These are phyloP conservation scores for Dermatemys mawii DNA, from an alignment of 2,113 vertebrate genomes.

Conservation along the genomic window DNA sequence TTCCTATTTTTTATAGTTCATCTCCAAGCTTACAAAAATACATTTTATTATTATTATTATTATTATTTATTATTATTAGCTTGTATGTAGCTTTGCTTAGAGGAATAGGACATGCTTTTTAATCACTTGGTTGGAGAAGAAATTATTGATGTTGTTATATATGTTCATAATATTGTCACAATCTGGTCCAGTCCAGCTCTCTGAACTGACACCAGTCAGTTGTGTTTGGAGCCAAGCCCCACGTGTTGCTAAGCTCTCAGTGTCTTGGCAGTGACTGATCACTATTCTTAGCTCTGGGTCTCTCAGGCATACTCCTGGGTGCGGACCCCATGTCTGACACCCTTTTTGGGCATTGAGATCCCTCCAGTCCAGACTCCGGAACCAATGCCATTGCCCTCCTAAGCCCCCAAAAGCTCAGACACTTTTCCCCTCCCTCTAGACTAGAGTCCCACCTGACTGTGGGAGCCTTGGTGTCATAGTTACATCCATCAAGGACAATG, in stretches of 20 bases:
- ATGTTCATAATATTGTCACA: no score
- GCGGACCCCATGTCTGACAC: not conserved
- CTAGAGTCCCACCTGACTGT: accelerated
- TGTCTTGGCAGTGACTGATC: not conserved
- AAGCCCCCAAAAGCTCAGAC: accelerated
- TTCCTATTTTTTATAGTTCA: no score
- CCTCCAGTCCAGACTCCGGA: not conserved
- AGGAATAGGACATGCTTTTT: not conserved
- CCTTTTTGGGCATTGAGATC: not conserved
- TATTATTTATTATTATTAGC: no score
- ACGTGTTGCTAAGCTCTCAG: not conserved
- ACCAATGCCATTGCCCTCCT: not conserved
- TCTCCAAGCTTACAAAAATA: no score
- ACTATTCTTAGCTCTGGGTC: no score
- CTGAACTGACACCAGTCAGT: no score
- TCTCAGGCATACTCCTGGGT: not conserved
- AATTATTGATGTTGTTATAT: no score
- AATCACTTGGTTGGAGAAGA: not conserved
- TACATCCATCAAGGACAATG: not conserved
- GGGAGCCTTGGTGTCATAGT: not conserved
- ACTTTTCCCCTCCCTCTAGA: accelerated
- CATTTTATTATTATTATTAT: no score
- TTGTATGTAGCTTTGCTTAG: not conserved
- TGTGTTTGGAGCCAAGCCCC: no score
- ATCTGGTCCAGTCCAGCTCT: no score